Evolutionary conservation across 37 sponge, comb jelly and placozoan genomes (phyloP), one percentile per base, ranked within the genome.

Genomic region (Geodia barretti): DNA sequence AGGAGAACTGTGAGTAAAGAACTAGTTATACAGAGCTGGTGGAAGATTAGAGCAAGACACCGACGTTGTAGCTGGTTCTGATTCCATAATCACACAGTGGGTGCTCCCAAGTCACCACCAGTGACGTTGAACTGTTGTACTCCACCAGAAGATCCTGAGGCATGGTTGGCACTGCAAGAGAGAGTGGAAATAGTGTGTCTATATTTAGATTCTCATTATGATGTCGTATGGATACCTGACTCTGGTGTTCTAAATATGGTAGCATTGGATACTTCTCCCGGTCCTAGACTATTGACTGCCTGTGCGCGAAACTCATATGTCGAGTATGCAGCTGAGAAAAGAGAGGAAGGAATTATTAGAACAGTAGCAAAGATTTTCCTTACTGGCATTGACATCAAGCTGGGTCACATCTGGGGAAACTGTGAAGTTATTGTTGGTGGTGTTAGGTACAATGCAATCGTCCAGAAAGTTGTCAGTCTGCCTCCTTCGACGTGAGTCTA

Each of bases 1-100:
- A 68, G 31, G 68, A 33, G 20, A 32, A 20, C 9, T 68, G 68
- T 28, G 20, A 28, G 20, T 68, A 20, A 21, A 68, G 68, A 21
- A 28, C 1, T 68, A 32, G 33, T 7, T 47, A 47, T 68, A 20
- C 30, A 68, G 65, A 29, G n/a, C 20, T 68, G 33, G 20, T 29
- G 68, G 68, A 32, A 68, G 68, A 9, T n/a, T n/a, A 29, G 30
- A 28, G 2, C 31, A 20, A 32, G 32, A 20, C 24, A 66, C 64
- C 36, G 25, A 86, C 86, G 1, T 1, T 71, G 42, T 86, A 86
- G 25, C 62, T 39, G 4, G 8, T 71, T 62, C 40, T 39, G 58
- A 65, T 64, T 29, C 86, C 86, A 79, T 86, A 64, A 29, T 78
- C 72, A 79, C 86, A 86, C 38, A 39, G 64, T 39, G 86, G 86